A percentile compares a stretch with the other conserved stretches of the same genome.
Evolutionary conservation across 2,888 invertebrate species (phyloP).

Genomic region (Agapostemon virescens): DNA sequence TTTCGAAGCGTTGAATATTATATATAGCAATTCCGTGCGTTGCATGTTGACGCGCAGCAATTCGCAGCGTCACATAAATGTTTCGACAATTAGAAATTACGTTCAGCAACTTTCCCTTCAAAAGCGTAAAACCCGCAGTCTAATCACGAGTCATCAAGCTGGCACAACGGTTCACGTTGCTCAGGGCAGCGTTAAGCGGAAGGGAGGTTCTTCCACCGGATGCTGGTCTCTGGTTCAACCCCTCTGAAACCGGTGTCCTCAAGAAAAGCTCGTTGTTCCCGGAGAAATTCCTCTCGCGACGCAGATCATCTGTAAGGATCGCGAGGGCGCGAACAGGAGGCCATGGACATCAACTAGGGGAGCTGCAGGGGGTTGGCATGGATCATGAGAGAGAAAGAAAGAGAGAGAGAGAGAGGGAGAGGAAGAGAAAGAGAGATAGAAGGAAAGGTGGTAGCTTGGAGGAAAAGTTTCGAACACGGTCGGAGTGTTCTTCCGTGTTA

Average conservation of each 20-base stretch:
- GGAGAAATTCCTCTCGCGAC: slow-evolving; percentile 40
- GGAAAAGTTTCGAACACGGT: slow-evolving; percentile 50
- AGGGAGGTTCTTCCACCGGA: slow-evolving; percentile 24
- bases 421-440: not conserved
- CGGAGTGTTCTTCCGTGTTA: slow-evolving; percentile 60
- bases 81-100: too few species aligned
- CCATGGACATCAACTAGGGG: slow-evolving; percentile 6
- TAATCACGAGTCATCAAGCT: too few species aligned
- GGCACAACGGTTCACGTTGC: not conserved
- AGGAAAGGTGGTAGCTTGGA: not conserved
- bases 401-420: too few species aligned
- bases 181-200: not conserved
- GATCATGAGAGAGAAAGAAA: not conserved
- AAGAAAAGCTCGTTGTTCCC: not conserved
- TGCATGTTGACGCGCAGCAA: too few species aligned
- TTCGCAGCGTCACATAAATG: too few species aligned
- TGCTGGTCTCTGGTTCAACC: slow-evolving; percentile 27
- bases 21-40: too few species aligned
- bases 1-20: too few species aligned
- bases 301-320: slow-evolving; percentile 53
- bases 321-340: slow-evolving; percentile 21
- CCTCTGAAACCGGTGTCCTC: not conserved
- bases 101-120: too few species aligned
- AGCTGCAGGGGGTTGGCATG: not conserved
- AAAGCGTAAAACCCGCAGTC: too few species aligned